Percentiles rank a stretch among this genome's conserved stretches.
These are phyloP conservation scores for Xanthorhoe designata DNA, from an alignment of 2,888 invertebrate species.

Conservation along the genomic window DNA sequence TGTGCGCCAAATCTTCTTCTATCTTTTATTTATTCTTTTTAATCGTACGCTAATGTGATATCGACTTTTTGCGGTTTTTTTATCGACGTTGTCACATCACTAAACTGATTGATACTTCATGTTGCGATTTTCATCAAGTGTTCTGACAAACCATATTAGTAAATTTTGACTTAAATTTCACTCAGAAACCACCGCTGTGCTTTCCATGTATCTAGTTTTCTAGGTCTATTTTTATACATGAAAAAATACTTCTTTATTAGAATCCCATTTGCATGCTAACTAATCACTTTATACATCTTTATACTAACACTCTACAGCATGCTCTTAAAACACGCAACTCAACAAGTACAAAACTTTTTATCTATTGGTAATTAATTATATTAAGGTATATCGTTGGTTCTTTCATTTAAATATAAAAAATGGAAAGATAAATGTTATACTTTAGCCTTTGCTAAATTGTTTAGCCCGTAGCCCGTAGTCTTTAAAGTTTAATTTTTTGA, in stretches of 20 bases:
- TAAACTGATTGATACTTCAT: slow-evolving; percentile 4
- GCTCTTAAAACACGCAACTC: slow-evolving; percentile 7
- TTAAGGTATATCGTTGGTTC: no score
- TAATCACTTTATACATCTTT: neutral
- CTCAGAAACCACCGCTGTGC: slow-evolving; percentile 6
- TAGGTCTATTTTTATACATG: neutral
- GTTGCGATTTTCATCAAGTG: slow-evolving; percentile 5
- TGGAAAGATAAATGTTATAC: no score
- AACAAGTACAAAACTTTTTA: neutral
- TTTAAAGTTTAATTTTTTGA: no score
- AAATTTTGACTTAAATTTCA: slow-evolving; percentile 2
- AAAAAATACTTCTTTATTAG: neutral
- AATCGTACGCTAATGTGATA: slow-evolving; percentile 25
- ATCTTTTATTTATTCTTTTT: slow-evolving; percentile 10
- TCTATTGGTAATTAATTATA: no score
- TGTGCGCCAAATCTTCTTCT: slow-evolving; percentile 7
- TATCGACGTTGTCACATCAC: slow-evolving; percentile 17
- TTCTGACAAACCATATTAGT: slow-evolving; percentile 4
- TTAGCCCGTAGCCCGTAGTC: no score
- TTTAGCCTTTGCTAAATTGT: no score
- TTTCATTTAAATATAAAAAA: no score
- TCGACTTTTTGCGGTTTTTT: slow-evolving; percentile 27
- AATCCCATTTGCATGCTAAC: slow-evolving; percentile 7
- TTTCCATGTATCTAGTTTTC: neutral
- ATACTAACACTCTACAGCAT: slow-evolving; percentile 15